Base-by-base conservation (phyloP, 2,888 invertebrate genomes). In the Prenolepis imparis region DNA sequence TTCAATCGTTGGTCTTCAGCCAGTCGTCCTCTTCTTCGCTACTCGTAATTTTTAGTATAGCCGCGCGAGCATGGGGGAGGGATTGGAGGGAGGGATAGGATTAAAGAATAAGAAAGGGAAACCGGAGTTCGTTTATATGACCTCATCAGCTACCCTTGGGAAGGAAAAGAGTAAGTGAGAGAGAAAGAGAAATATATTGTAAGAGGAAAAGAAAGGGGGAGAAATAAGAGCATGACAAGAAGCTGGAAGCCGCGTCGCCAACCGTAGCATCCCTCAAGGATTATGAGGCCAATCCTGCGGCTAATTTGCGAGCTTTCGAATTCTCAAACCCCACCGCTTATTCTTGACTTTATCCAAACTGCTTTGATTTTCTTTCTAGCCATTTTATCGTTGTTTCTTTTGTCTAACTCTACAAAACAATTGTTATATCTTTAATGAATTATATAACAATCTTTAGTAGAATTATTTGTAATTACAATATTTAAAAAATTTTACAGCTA, bases 301-400 rank as follows among this genome's bases (percentile, higher is more conserved):
- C 94, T 94, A 94, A 94, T 94, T 94, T 94, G 94, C 93, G 92
- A 94, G 91, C 91, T 92, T 92, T 91, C 91, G 89, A 92, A 93
- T 92, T 86, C 87, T 88, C 84, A 70, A 78, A 66, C 84, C 85
- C 64, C 87, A 85, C 84, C 64, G 67, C 74, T 66, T 64, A 84
- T 84, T 86, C 73, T 57, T 41, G 90, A 87, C 84, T 86, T 82
- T 83, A 83, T 85, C 83, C 89, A 89, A 84, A 86, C 82, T 77
- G 67, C 57, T 68, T 73, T 84, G 84, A 75, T 84, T 83, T 68
- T 73, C 82, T 80, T 86, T 80, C 86, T 75, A 81, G n/a, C 74
- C 82, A 78, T 74, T 84, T 82, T 67, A n/a, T 32, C 83, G 68
- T 80, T 90, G 89, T 89, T 86, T 87, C 85, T 86, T 87, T 86